A percentile compares a stretch with the other conserved stretches of the same genome.
Conservation (phyloP, 2,797 vertebrate species). For the Poliocrania exsul region DNA sequence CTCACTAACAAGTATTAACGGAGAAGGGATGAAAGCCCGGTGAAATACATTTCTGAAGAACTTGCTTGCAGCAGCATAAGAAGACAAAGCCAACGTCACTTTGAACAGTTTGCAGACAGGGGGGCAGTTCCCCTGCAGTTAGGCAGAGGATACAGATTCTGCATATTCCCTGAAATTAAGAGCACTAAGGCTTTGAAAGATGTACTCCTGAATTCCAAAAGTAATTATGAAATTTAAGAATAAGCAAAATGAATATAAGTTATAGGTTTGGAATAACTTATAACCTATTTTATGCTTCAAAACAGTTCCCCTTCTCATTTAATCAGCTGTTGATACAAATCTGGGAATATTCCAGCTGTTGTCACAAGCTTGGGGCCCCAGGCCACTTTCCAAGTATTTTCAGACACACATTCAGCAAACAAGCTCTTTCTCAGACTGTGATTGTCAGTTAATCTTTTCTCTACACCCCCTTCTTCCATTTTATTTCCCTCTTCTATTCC, state of each 20-base stretch:
- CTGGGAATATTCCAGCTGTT: conserved; percentile 34
- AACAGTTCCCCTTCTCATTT: background rate
- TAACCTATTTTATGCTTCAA: background rate
- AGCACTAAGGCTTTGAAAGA: background rate
- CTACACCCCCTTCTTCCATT: background rate
- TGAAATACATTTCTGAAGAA: background rate
- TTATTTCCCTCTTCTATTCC: background rate
- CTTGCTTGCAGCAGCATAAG: background rate
- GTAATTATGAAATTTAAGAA: background rate
- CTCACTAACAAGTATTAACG: background rate
- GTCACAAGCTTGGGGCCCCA: background rate
- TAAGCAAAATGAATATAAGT: background rate
- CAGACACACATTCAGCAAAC: conserved; percentile 1
- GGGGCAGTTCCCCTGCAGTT: background rate
- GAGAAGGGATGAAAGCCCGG: background rate
- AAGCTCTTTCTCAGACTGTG: background rate
- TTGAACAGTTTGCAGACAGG: background rate
- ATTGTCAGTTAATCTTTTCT: background rate
- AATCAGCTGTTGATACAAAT: background rate
- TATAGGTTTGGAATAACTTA: background rate
- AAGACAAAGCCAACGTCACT: background rate
- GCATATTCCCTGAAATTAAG: background rate
- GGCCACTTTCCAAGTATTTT: background rate
- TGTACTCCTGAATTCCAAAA: background rate
- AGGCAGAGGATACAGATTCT: background rate